Evolutionary conservation across 2,888 invertebrate species (phyloP), one percentile per base, ranked within the genome.

Genomic region (Cephus pygmeus): DNA sequence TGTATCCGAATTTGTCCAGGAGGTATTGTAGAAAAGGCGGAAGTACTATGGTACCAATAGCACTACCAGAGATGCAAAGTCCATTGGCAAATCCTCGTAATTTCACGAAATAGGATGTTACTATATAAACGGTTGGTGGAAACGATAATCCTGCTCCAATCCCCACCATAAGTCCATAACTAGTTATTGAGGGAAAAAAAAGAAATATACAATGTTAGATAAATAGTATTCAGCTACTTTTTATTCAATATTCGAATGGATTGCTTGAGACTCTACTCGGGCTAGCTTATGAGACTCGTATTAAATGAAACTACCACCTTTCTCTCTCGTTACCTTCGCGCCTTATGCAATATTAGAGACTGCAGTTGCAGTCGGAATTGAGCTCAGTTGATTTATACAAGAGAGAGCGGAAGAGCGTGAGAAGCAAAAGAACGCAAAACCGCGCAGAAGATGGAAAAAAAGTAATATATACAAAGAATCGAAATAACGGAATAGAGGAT

Each of bases 71-170:
- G 92, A 97, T 97, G 87, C 97, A 97, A n/a, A 97, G 93, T 0
- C 97, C 97, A 90, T 97, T 97, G 73, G 97, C 97, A 34, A 97
- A 92, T 0, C 97, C 97, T 34, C 97, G 93, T 3, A 95, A 92
- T 76, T 94, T 93, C 75, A 96, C 95, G 90, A 97, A 97, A 91
- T 97, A 97, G 80, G 96, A 95, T 77, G 96, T 97, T 83, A 97
- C 97, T 83, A 97, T 97, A 91, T 97, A 97, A 69, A 97, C 96
- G 0, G 97, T 97, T 1, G 97, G 97, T 1, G 97, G 97, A 92
- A 97, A 97, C 0, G 96, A 95, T 9, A 97, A 92, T 0, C 97
- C 97, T 1, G 97, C 97, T 11, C 97, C 97, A 68, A 95, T 94
- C 78, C 97, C 97, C n/a, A 97, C 96, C 92, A 97, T 93, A 3